A percentile compares a stretch with the other conserved stretches of the same genome.
Evolutionary conservation across 37 sponge, comb jelly and placozoan genomes (phyloP).

Genomic region (Tethya wilhelma): DNA sequence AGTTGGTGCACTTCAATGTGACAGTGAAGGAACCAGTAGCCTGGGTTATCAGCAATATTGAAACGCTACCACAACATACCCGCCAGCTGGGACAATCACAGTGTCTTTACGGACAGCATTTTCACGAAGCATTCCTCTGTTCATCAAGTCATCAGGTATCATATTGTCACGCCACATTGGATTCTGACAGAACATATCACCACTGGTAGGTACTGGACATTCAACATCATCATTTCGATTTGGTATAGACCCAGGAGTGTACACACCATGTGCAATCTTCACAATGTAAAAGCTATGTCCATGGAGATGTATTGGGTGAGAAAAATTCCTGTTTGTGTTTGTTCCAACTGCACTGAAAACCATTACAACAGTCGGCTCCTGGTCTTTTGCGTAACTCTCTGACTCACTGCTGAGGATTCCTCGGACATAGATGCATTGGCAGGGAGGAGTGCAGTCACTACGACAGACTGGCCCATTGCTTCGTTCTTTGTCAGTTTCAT

Average conservation of each 20-base stretch:
- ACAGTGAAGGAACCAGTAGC: constrained; percentile 94
- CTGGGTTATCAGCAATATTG: constrained; percentile 87
- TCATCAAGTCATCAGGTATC: not conserved
- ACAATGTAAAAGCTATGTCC: constrained; percentile 74
- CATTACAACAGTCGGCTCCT: constrained; percentile 7
- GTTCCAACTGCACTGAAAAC: constrained; percentile 29
- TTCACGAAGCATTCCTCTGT: not conserved
- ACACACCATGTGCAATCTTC: constrained; percentile 59
- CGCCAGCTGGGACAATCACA: constrained; percentile 86
- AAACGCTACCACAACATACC: constrained; percentile 80
- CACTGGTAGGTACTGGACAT: no score
- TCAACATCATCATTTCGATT: constrained; percentile 29
- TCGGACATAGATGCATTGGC: not conserved
- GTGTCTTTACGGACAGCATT: constrained; percentile 79
- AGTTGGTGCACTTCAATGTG: constrained; percentile 85
- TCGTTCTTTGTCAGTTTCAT: not conserved
- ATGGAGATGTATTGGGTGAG: constrained; percentile 82
- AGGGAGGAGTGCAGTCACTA: not conserved
- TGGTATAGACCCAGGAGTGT: not conserved
- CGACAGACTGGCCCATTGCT: not conserved
- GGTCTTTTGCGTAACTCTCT: not conserved
- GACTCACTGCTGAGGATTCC: not conserved
- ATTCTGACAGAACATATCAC: not conserved
- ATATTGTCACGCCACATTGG: constrained; percentile 12
- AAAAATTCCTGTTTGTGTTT: not conserved